phyloP scores from a whole-genome alignment of 2,797 vertebrate species.

The Halcyon leucocephala region DNA sequence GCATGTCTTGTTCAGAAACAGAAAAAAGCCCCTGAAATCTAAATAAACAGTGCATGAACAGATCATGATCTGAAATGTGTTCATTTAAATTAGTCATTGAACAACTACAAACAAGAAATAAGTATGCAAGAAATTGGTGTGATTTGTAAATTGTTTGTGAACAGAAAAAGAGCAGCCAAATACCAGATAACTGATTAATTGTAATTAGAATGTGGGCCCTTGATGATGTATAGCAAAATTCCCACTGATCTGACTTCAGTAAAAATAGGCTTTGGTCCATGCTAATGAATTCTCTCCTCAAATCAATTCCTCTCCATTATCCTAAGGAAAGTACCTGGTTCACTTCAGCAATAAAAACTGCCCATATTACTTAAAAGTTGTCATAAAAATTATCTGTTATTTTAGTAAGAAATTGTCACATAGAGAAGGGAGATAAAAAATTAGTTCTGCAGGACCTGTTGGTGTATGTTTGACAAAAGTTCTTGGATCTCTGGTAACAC shows the following conservation, averaged over 20 bases:
- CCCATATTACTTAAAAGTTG: neutral
- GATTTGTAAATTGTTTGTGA: conserved; percentile 6
- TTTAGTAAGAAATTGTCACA: neutral
- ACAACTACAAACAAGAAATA: conserved; percentile 14
- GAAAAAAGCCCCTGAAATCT: fast-evolving
- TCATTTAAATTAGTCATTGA: neutral
- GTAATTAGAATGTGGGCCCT: neutral
- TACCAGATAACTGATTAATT: neutral
- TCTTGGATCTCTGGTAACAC: neutral
- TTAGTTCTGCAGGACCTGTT: neutral
- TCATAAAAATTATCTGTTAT: neutral
- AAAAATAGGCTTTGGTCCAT: neutral
- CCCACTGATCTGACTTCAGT: neutral
- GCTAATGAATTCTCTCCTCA: neutral
- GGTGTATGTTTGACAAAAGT: neutral
- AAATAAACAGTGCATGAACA: neutral
- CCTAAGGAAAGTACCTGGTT: neutral
- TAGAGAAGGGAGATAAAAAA: neutral
- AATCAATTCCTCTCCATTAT: neutral
- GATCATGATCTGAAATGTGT: neutral
- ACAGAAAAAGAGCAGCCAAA: neutral
- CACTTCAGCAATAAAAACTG: neutral
- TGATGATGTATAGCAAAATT: neutral
- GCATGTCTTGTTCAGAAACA: neutral
- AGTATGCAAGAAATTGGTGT: conserved; percentile 5